Conservation (phyloP, 2,113 vertebrate species). For the Cynoglossus semilaevis region DNA sequence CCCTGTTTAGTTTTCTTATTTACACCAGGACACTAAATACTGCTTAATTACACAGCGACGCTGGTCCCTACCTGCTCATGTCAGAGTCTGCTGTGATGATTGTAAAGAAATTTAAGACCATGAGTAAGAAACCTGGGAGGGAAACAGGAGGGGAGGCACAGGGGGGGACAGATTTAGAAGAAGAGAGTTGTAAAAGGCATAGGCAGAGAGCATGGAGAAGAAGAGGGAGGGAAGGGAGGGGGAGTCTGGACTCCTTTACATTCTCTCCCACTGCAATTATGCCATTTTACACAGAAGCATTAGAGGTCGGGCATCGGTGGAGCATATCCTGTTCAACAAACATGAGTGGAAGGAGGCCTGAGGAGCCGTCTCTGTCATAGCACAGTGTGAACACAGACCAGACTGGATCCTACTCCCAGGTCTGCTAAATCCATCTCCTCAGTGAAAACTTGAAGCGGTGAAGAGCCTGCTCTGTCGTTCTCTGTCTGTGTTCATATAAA, state of each 20-base stretch:
- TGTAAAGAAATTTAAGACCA: conserved; percentile 54
- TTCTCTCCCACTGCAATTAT: conserved; percentile 60
- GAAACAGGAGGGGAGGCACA: background rate
- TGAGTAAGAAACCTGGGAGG: conserved; percentile 20
- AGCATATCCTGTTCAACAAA: conserved; percentile 50
- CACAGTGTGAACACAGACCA: conserved; percentile 18
- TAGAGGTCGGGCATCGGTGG: conserved; percentile 42
- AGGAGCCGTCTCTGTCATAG: conserved; percentile 30
- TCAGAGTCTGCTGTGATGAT: conserved; percentile 50
- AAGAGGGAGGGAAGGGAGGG: conserved; percentile 2
- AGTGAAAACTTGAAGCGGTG: conserved; percentile 27
- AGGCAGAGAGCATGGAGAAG: background rate
- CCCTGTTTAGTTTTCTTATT: conserved; percentile 65
- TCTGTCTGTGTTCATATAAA: conserved; percentile 49
- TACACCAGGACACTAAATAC: conserved; percentile 61
- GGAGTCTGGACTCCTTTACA: conserved; percentile 61
- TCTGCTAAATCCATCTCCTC: conserved; percentile 49
- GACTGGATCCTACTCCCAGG: conserved; percentile 53
- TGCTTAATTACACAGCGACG: conserved; percentile 66
- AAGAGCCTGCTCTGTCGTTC: conserved; percentile 37
- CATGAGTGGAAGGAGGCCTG: conserved; percentile 21
- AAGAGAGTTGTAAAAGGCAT: background rate
- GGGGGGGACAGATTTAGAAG: background rate
- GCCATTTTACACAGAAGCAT: conserved; percentile 65
- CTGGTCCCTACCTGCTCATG: conserved; percentile 54